Base-by-base conservation (phyloP, 1,140 invertebrate species). In the Drosophila persimilis region DNA sequence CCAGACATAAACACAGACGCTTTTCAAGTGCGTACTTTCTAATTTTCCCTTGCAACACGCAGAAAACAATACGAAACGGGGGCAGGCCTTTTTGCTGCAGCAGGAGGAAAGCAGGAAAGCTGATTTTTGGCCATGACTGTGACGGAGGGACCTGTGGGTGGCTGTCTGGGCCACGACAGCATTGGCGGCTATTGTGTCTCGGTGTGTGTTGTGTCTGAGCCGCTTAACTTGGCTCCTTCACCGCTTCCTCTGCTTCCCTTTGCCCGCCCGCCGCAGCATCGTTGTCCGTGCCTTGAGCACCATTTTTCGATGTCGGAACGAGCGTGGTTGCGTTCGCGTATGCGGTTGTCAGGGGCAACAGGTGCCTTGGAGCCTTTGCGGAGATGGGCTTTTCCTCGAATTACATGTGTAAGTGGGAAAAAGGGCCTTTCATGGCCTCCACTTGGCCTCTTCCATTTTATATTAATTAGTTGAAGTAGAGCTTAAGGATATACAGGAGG, bases 1-100 rank as follows among this genome's bases (percentile, higher is more conserved):
- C 60, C 64, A 85, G 81, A 85, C 80, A 73, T 77, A 77, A 86
- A 80, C 83, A 86, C 70, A 85, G 80, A 81, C 83, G 77, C 60
- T 81, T 81, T 81, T 81, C 73, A 71, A 88, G 83, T 85, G 81
- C 83, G 81, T 85, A 85, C 81, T 85, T 85, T 85, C 81, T 86
- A 85, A 85, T 85, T 86, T 85, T 74, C 81, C 74, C 83, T 69
- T 86, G 77, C 77, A 88, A 77, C 81, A 86, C 76, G 77, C 81
- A 80, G 81, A 76, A 71, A 44, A 73, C 56, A 76, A 57, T 80
- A 55, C 53, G 4, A 3, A 72, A 72, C 57, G 65, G 72, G 59
- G 75, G 70, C 72, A 80, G 80, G 17, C 17, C 17, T 17, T 17
- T 17, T 17, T 17, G 80, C 44, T 4, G 31, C 8, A 35, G 2